Base-by-base conservation (phyloP, 2,888 invertebrate species). In the Drosophila ezoana region DNA sequence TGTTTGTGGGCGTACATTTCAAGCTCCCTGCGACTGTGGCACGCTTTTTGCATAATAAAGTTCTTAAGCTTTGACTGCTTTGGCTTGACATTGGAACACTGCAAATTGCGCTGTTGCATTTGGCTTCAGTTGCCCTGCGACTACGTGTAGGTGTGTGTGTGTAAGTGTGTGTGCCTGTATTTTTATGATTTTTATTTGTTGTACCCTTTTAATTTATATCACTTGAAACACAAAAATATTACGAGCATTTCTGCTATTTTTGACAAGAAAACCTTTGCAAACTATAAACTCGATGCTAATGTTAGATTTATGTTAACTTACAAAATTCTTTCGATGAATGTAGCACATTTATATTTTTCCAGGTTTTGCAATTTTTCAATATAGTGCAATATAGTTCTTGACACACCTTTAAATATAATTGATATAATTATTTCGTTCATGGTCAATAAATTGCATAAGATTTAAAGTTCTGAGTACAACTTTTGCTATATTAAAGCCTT, bases 41-140 rank as follows among this genome's bases (percentile, higher is more conserved):
- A 68, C 83, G 76, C 87, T 80, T 74, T 83, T 77, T 88, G 89
- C 82, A 86, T 88, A 88, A 88, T 81, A 83, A 86, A 82, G 84
- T 88, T 83, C 89, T 86, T 82, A 81, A 76, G 81, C 66, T 81
- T 60, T 54, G 63, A 53, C 45, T 74, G 44, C 60, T 49, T 61
- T 70, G 65, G 80, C 71, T 60, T 82, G 82, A 83, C 89, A 83
- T 86, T 83, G 83, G 86, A 73, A 61, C 52, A 71, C 23, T 72
- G 56, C 64, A 58, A 73, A 67, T 57, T 56, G 62, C 68, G 74
- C 74, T 73, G 54, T 61, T 74, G 79, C 68, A 63, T 73, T 75
- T 60, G 60, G 40, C 63, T 70, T 61, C 43, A 32, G 57, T 53
- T 53, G 23, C 20, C 51, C 41, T 54, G 43, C 23, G n/a, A 9